Conservation (phyloP, 2,113 vertebrate species). For the Oreochromis aureus region DNA sequence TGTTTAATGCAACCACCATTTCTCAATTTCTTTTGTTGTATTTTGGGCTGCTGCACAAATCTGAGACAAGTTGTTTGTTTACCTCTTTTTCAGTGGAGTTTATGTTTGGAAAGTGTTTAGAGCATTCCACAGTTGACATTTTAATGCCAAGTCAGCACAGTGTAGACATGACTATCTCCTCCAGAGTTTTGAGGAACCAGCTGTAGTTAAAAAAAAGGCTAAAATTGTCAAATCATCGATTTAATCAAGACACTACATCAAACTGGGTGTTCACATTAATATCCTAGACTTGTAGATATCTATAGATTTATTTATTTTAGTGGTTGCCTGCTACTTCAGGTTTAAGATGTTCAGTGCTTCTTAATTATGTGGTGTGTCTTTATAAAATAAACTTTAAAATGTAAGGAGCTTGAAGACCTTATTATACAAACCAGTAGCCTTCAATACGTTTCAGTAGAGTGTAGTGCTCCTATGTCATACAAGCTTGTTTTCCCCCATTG, state of each 20-base stretch:
- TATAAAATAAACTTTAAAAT: constrained; percentile 9
- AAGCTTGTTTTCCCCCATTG: not conserved
- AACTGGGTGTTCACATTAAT: not conserved
- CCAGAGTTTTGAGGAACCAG: not conserved
- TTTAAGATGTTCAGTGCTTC: not conserved
- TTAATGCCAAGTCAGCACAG: constrained; percentile 10
- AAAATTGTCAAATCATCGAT: not conserved
- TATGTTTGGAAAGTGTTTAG: constrained; percentile 17
- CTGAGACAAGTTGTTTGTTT: constrained; percentile 19
- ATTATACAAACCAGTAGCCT: not conserved
- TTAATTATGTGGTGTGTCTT: constrained; percentile 5
- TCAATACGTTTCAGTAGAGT: not conserved
- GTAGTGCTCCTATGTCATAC: not conserved
- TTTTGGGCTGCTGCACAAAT: not conserved
- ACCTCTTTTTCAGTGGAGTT: not conserved
- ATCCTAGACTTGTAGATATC: not conserved
- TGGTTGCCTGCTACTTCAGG: not conserved
- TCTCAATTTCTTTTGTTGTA: not conserved
- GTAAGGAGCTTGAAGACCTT: not conserved
- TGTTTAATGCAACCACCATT: not conserved
- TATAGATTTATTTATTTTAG: not conserved
- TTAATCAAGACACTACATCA: not conserved
- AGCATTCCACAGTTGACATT: not conserved
- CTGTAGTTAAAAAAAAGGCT: not conserved
- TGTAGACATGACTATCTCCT: not conserved